These are phyloP conservation scores for Sesia apiformis DNA, from an alignment of 2,888 invertebrate genomes.

Conservation along the genomic window DNA sequence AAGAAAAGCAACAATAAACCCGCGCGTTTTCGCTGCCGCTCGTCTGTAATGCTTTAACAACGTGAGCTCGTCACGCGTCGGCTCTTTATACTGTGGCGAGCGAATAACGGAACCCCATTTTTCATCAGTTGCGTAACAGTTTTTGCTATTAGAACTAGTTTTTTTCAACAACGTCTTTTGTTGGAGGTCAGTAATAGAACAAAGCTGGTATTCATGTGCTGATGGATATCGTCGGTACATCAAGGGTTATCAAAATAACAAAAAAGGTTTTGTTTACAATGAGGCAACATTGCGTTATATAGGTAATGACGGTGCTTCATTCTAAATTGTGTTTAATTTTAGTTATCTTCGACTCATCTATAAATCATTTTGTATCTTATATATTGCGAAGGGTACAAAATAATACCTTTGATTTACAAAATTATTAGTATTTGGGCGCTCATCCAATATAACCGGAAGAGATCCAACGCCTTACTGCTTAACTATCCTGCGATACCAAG, in stretches of 20 bases:
- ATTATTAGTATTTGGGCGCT: too few relatives aligned
- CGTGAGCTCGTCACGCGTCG: conserved; percentile 11
- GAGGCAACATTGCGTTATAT: background rate
- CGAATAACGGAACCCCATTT: conserved; percentile 28
- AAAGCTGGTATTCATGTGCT: conserved; percentile 7
- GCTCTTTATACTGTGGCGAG: conserved; percentile 9
- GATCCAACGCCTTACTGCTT: too few relatives aligned
- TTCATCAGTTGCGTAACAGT: conserved; percentile 38
- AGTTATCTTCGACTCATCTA: background rate
- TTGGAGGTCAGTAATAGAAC: conserved; percentile 19
- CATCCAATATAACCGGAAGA: too few relatives aligned
- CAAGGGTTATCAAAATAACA: conserved; percentile 2
- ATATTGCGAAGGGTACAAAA: too few relatives aligned
- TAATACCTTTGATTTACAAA: too few relatives aligned
- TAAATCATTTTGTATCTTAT: too few relatives aligned
- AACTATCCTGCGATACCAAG: too few relatives aligned
- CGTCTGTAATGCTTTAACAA: background rate
- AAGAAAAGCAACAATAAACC: background rate
- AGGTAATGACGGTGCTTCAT: background rate
- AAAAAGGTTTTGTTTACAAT: background rate
- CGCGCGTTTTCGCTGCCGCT: background rate
- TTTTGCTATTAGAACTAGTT: conserved; percentile 38
- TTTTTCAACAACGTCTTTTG: conserved; percentile 28
- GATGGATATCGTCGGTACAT: conserved; percentile 18
- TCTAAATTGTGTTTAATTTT: conserved; percentile 1